Evolutionary conservation across 2,797 vertebrate genomes (phyloP), one percentile per base, ranked within the genome.

Genomic region (Pyrocephalus nanus): DNA sequence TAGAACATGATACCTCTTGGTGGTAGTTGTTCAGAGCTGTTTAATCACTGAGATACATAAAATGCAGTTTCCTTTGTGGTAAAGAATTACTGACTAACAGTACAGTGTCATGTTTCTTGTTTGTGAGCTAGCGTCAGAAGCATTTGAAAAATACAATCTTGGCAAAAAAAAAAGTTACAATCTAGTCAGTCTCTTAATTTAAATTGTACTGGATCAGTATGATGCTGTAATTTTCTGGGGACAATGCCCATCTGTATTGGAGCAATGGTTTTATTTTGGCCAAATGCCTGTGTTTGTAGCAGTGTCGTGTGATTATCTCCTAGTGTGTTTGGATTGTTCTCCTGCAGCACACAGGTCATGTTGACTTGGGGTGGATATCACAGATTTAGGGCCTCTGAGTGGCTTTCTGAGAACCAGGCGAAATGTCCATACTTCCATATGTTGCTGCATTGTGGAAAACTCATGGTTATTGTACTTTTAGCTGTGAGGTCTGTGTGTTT

Each of bases 211-310:
- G 55, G 11, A 69, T 36, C 30, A 57, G 18, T 75, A 30, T 84
- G 78, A 45, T 4, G 36, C 65, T 60, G 23, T 83, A 15, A 27
- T 91, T 74, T 92, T 83, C 62, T 58, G 57, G 47, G 30, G 72
- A 43, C 47, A 65, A 36, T 69, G n/a, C 40, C 93, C 17, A 47
- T 83, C 47, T 47, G 22, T 77, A 15, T 61, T 66, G 67, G 57
- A 90, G 66, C 58, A 86, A 51, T 64, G 48, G 36, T 90, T n/a
- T 66, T 32, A 38, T 88, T 94, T 78, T 96, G 73, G 54, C 80
- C 32, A 62, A 66, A 9, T 81, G 70, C 55, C 55, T 92, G 23
- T 71, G 34, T 88, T 90, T 69, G 86, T 73, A 86, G 60, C 73
- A 81, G 57, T 7, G 5, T 75, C 61, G 8, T 22, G 8, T 61